Evolutionary conservation across 2,888 invertebrate species (phyloP).

Genomic region (Prosapia bicincta): DNA sequence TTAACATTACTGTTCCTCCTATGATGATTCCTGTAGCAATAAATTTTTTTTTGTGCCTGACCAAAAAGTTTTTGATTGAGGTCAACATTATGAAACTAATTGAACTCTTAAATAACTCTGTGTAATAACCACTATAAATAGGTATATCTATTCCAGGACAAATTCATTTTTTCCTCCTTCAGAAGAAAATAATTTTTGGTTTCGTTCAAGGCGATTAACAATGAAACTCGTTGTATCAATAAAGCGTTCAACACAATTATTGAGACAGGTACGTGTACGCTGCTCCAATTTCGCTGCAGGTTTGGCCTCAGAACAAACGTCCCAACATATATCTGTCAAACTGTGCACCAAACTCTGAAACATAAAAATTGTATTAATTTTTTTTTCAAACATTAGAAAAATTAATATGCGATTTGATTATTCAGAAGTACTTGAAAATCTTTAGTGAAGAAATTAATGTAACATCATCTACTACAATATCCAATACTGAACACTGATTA

Average conservation of each 20-base stretch:
- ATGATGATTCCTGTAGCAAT: slow-evolving; percentile 71
- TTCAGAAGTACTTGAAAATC: too few species aligned
- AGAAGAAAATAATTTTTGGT: not conserved
- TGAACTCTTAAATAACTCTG: too few species aligned
- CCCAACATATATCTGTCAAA: not conserved
- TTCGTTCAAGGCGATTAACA: not conserved
- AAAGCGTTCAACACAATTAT: not conserved
- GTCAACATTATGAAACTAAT: slow-evolving; percentile 67
- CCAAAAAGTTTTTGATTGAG: slow-evolving; percentile 68
- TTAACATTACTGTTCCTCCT: slow-evolving; percentile 68
- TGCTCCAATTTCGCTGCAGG: not conserved
- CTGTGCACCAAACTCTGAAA: not conserved
- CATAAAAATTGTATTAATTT: too few species aligned
- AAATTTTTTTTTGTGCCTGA: slow-evolving; percentile 81
- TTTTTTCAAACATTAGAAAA: not conserved
- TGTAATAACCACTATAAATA: not conserved
- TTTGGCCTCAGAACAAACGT: not conserved
- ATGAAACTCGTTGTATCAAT: not conserved
- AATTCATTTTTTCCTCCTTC: not conserved
- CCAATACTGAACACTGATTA: too few species aligned
- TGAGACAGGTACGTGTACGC: not conserved
- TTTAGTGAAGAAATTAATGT: too few species aligned
- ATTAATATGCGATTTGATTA: too few species aligned
- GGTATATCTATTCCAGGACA: not conserved
- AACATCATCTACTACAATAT: too few species aligned